phyloP scores from a whole-genome alignment of 2,888 invertebrate genomes.

The Trachelus tabidus region DNA sequence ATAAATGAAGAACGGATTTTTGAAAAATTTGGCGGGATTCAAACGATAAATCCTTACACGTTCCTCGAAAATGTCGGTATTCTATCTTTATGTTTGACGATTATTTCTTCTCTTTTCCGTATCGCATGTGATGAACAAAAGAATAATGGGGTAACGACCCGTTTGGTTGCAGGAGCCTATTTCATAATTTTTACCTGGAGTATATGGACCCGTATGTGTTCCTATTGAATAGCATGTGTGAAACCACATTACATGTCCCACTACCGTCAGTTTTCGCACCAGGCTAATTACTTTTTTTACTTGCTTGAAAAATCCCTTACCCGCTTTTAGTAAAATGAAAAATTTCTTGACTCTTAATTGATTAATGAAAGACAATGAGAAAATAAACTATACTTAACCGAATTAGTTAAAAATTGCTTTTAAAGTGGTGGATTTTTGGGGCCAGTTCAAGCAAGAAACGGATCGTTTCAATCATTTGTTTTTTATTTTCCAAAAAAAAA shows the following conservation, averaged over 20 bases:
- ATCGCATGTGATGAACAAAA: conserved; percentile 58
- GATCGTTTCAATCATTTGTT: neutral
- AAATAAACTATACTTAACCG: neutral
- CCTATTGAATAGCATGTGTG: conserved; percentile 67
- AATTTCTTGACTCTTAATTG: neutral
- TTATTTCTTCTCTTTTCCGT: conserved; percentile 23
- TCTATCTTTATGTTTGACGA: neutral
- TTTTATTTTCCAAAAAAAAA: neutral
- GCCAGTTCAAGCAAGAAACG: conserved; percentile 43
- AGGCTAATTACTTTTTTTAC: conserved; percentile 61
- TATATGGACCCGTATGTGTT: conserved; percentile 67
- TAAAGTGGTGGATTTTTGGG: conserved; percentile 21
- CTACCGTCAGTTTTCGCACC: conserved; percentile 65
- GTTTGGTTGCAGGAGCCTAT: conserved; percentile 66
- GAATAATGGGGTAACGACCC: conserved; percentile 61
- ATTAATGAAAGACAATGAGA: neutral
- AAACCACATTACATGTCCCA: conserved; percentile 66
- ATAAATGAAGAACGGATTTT: neutral
- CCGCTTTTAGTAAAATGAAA: conserved; percentile 14
- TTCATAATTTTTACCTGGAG: conserved; percentile 67
- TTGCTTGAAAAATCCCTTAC: conserved; percentile 38
- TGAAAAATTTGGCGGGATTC: neutral
- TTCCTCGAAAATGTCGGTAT: conserved; percentile 4
- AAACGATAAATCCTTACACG: neutral
- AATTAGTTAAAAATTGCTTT: conserved; percentile 14